Base-by-base conservation (phyloP, 1,140 invertebrate species). In the Calycopis cecrops region DNA sequence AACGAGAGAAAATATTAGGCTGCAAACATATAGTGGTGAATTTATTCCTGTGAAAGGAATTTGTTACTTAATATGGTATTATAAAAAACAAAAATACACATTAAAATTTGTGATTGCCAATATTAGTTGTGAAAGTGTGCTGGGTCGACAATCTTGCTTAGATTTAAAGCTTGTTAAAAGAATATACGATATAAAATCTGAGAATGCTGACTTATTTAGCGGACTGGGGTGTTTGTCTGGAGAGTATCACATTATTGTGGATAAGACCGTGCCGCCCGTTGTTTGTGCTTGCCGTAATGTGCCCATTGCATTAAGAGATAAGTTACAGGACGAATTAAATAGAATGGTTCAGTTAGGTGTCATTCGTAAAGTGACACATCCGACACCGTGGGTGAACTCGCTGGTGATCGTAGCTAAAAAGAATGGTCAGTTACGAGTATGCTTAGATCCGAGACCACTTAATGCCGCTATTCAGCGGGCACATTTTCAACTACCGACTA, bases 201-300 rank as follows among this genome's bases (percentile, higher is more conserved):
- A 60, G 16, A 53, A 60, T 56, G 35, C 50, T 11, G 57, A 69
- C 40, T 59, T 65, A 42, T 69, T 69, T 58, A 44, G 14, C n/a
- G 65, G 59, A 3, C 16, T 70, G 47, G 65, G 63, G 6, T 52
- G 52, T 10, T 55, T 69, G 18, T 62, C 69, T 0, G 63, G 64
- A n/a, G 34, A 63, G 34, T 62, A 67, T 60, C 35, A 60, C 21
- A 65, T 72, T 18, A 42, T 60, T 9, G 37, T 65, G 28, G 62
- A 71, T 51, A 42, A 58, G 18, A 48, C 3, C 16, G 51, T 67
- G 12, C 14, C 10, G 3, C 69, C 60, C 9, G 55, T 60, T 11
- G 33, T 67, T 0, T 54, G 60, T 52, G 34, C 63, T n/a, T 66
- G 21, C 44, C 35, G 9, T 34, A 65, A 28, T 35, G n/a, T n/a